Base-by-base conservation (phyloP, 2,797 vertebrate species). In the Pampus argenteus region DNA sequence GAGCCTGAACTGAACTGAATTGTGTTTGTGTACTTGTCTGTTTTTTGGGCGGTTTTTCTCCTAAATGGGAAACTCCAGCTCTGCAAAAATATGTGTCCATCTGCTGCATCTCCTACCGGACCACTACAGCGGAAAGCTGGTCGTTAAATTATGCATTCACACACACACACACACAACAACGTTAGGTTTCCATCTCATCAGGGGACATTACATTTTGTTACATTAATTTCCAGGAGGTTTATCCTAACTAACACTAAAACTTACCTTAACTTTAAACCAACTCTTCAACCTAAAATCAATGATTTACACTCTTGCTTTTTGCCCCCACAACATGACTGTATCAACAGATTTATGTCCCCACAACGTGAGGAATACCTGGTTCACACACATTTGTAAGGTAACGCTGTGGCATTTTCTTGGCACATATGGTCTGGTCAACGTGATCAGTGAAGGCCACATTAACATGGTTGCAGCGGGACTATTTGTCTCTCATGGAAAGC, bases 81-180 rank as follows among this genome's bases (percentile, higher is more conserved):
- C 81, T 83, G 69, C 42, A 29, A 94, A 83, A 23, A 89, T 90
- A 36, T 90, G 5, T 88, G 83, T 94, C 89, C 2, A 90, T 93
- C 90, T 95, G 94, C 65, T 95, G 89, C 81, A 90, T 90, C 80
- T 94, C 89, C 77, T 94, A 80, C 72, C 93, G 81, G 3, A 79
- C 54, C 65, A 42, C 54, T 6, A n/a, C 76, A 57, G 47, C 71
- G 52, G 47, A 64, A 51, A 74, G 78, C 34, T 56, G 34, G 65
- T 58, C 40, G 59, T 22, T 64, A 25, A 23, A 76, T 67, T 56
- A 64, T 60, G 40, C 51, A 49, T 23, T 44, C n/a, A 58, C 40
- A 6, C 40, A 36, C 15, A 74, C 62, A 52, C 65, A 55, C 14
- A 55, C 56, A 56, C 5, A n/a, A n/a, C n/a, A n/a, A n/a, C n/a